phyloP scores from a whole-genome alignment of 1,140 invertebrate species.

The Teleogryllus occipitalis region DNA sequence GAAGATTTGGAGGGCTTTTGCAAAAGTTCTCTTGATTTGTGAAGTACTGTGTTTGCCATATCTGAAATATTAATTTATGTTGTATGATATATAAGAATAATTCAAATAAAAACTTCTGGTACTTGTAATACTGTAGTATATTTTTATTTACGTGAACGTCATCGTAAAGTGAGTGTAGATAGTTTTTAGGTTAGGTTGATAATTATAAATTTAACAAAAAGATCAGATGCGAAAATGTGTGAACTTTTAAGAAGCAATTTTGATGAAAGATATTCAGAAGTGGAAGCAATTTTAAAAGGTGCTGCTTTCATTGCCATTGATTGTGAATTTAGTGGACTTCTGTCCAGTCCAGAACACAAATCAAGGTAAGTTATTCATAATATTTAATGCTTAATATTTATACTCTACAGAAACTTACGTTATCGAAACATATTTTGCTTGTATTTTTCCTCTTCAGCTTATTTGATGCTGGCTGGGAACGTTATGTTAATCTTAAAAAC shows the following conservation, averaged over 20 bases:
- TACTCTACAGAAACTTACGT: neutral
- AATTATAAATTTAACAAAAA: too few species aligned
- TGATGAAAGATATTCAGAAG: constrained; percentile 37
- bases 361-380: constrained; percentile 8
- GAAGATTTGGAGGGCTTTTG: too few species aligned
- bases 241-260: constrained; percentile 47
- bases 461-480: constrained; percentile 54
- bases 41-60: too few species aligned
- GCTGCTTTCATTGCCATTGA: constrained; percentile 54
- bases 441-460: constrained; percentile 44
- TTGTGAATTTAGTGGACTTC: constrained; percentile 52
- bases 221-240: constrained; percentile 6
- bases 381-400: constrained; percentile 14
- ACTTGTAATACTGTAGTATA: too few species aligned
- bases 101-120: too few species aligned
- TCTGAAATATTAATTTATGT: too few species aligned
- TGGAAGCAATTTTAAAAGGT: constrained; percentile 40
- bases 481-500: constrained; percentile 50
- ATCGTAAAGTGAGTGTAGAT: too few species aligned
- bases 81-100: too few species aligned
- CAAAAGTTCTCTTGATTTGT: too few species aligned
- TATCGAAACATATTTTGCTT: constrained; percentile 7
- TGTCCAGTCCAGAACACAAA: neutral
- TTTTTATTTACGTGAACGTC: too few species aligned
- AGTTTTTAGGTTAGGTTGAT: too few species aligned